Base-by-base conservation (phyloP, 2,113 vertebrate genomes). In the Caranx melampygus region DNA sequence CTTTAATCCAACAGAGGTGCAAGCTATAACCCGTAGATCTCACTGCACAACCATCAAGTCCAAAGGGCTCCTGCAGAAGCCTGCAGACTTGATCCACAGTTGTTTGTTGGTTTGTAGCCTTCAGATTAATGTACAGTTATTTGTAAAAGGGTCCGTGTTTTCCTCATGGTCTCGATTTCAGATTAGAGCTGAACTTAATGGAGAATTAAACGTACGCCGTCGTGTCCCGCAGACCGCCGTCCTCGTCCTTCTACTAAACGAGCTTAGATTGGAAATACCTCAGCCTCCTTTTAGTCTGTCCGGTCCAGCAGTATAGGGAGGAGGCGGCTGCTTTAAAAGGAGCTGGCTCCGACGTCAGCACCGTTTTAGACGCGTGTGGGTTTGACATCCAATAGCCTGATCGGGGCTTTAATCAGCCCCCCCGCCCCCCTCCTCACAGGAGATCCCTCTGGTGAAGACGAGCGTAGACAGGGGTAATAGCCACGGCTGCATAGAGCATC, bases 261-360 rank as follows among this genome's bases (percentile, higher is more conserved):
- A 14, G 26, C 49, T 66, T 3, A 62, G 52, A 33, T 69, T 40
- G 62, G 79, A 78, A 72, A 54, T 18, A n/a, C 57, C 67, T 52
- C 67, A 16, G 35, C 33, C 70, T 71, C n/a, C 1, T n/a, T 47
- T 67, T 5, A 45, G 31, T 16, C 20, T 2, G 6, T 26, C 7
- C 21, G 8, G 49, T 37, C 58, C 45, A 26, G 12, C 15, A 20
- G 9, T 21, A 16, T 21, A 16, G 51, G 13, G 60, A 55, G 60
- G 76, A 66, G 51, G 72, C 88, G 73, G 87, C 44, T 76, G 68
- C 93, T 92, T 93, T 93, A 93, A 93, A 83, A 35, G 37, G 81
- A 72, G 47, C 87, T 58, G 83, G 72, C 65, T 81, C 55, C 65
- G 66, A 91, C 93, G 94, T 94, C 93, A 93, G 71, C 72, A 55